A percentile compares a stretch with the other conserved stretches of the same genome.
phyloP scores from a whole-genome alignment of 2,888 invertebrate species.

The Calameuta pallipes region DNA sequence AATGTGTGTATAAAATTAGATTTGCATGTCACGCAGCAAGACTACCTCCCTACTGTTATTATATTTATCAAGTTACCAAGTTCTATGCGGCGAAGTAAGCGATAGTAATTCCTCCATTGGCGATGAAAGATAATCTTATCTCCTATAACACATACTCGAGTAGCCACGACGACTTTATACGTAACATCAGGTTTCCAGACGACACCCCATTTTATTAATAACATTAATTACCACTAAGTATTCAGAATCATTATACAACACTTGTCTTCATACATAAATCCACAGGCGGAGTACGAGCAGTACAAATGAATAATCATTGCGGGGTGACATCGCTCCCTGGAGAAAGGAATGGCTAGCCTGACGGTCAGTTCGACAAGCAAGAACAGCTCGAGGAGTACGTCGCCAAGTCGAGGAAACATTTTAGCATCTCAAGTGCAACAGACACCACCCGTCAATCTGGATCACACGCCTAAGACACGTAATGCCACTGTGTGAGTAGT shows the following conservation, averaged over 20 bases:
- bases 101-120: background rate
- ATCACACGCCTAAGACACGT: slow-evolving; percentile 58
- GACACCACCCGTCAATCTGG: slow-evolving; percentile 43
- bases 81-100: background rate
- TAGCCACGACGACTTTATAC: background rate
- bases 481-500: slow-evolving; percentile 58
- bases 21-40: background rate
- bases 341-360: slow-evolving; percentile 63
- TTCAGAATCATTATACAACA: background rate
- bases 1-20: background rate
- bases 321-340: slow-evolving; percentile 27
- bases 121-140: background rate
- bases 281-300: background rate
- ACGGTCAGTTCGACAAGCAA: slow-evolving; percentile 60
- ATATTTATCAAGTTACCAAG: background rate
- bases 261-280: background rate
- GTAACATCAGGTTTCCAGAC: background rate
- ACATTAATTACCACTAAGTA: background rate
- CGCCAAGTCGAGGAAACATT: slow-evolving; percentile 56
- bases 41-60: background rate
- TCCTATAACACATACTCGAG: background rate
- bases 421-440: slow-evolving; percentile 46
- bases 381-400: slow-evolving; percentile 61
- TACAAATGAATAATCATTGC: slow-evolving; percentile 2
- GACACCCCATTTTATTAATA: background rate